Evolutionary conservation across 1,140 invertebrate genomes (phyloP).

Genomic region (Hypothenemus hampei): DNA sequence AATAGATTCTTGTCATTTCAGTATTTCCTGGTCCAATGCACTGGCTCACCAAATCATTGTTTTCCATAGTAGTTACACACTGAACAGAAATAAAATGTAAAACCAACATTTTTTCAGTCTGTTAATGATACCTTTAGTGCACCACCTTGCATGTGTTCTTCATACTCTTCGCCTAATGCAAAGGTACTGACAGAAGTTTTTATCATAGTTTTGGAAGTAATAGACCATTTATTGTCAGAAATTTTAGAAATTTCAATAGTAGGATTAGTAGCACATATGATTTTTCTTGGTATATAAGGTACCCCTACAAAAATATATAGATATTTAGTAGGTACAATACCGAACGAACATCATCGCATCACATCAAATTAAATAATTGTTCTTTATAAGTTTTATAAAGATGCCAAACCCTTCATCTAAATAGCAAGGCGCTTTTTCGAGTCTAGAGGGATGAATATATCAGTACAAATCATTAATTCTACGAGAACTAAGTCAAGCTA

Average conservation of each 20-base stretch:
- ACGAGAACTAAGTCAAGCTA: no score
- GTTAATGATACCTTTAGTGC: constrained; percentile 28
- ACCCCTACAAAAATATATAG: constrained; percentile 37
- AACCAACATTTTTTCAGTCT: not conserved
- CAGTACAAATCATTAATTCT: no score
- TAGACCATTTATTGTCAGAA: constrained; percentile 51
- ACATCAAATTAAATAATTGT: no score
- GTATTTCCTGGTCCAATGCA: constrained; percentile 49
- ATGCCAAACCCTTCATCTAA: no score
- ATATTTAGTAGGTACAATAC: no score
- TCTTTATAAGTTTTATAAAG: no score
- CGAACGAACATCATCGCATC: no score
- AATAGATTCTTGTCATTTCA: constrained; percentile 51
- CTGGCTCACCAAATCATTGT: constrained; percentile 50
- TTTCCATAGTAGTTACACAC: constrained; percentile 51
- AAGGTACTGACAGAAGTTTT: constrained; percentile 47
- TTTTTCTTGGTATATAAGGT: constrained; percentile 57
- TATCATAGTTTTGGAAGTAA: constrained; percentile 52
- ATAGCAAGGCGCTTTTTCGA: no score
- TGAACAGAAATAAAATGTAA: constrained; percentile 29
- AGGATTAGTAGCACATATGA: constrained; percentile 57
- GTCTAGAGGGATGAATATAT: no score
- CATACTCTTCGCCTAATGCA: constrained; percentile 50
- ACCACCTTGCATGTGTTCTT: constrained; percentile 49
- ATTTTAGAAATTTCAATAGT: constrained; percentile 53